phyloP scores from a whole-genome alignment of 2,113 vertebrate genomes.

The Miniopterus natalensis region DNA sequence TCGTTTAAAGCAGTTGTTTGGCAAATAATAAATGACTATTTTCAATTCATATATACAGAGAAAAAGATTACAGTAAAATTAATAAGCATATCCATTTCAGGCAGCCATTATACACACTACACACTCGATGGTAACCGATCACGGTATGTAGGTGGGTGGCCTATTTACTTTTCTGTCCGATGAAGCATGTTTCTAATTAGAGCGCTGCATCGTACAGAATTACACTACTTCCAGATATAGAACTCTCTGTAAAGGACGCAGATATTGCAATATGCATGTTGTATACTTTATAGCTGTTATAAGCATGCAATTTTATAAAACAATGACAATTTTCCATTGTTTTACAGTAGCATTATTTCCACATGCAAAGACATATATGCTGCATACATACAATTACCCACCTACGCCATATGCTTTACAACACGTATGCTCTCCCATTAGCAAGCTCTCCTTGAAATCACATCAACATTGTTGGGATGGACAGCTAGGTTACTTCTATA shows the following conservation, averaged over 20 bases:
- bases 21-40: not conserved
- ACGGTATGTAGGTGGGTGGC: not conserved
- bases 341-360: conserved; percentile 63
- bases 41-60: not conserved
- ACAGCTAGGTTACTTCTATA: not conserved
- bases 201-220: conserved; percentile 70
- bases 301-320: conserved; percentile 9
- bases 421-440: not conserved
- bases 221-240: conserved; percentile 57
- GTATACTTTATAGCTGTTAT: conserved; percentile 69
- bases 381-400: not conserved
- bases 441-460: not conserved
- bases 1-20: conserved; percentile 29
- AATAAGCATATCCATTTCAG: conserved; percentile 32
- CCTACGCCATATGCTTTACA: not conserved
- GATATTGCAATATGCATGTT: conserved; percentile 67
- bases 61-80: conserved; percentile 43
- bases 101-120: not conserved
- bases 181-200: conserved; percentile 79
- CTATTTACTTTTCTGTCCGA: conserved; percentile 74
- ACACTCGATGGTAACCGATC: conserved; percentile 52
- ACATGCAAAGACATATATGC: not conserved
- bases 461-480: not conserved
- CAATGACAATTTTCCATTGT: conserved; percentile 45
- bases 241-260: conserved; percentile 62